phyloP scores from a whole-genome alignment of 2,888 invertebrate genomes.

The Pomacea canaliculata region DNA sequence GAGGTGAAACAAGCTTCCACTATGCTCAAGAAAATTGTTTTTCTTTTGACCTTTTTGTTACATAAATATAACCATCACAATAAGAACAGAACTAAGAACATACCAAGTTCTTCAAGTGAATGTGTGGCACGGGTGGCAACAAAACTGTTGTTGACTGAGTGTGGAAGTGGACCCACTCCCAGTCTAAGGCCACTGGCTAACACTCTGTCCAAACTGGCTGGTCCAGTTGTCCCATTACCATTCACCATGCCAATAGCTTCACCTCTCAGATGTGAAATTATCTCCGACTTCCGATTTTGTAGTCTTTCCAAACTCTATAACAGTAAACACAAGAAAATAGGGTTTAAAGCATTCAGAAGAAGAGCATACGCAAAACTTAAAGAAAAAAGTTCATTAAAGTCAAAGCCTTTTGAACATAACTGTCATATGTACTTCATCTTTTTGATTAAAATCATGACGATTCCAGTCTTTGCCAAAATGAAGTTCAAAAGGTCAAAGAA shows the following conservation, averaged over 20 bases:
- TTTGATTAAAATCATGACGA: no score
- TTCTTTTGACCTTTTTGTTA: no score
- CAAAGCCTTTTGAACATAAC: no score
- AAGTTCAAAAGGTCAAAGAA: no score
- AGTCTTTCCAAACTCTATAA: slow-evolving; percentile 31
- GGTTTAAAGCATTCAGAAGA: not conserved
- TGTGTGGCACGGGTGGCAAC: slow-evolving; percentile 34
- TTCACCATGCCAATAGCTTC: slow-evolving; percentile 1
- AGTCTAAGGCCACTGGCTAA: slow-evolving; percentile 8
- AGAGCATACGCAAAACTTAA: not conserved
- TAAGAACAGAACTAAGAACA: not conserved
- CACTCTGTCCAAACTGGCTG: slow-evolving; percentile 8
- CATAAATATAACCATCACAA: no score
- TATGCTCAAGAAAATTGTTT: no score
- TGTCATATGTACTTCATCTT: no score
- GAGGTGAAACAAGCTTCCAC: no score
- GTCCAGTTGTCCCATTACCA: not conserved
- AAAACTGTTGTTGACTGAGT: slow-evolving; percentile 30
- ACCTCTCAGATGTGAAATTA: slow-evolving; percentile 27
- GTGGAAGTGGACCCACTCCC: slow-evolving; percentile 18
- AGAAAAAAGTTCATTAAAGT: no score
- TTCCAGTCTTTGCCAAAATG: no score
- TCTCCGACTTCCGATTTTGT: slow-evolving; percentile 30
- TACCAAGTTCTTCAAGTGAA: slow-evolving; percentile 31
- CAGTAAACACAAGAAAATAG: slow-evolving; percentile 1